Conservation (phyloP, 1,140 invertebrate species). For the Fopius arisanus region DNA sequence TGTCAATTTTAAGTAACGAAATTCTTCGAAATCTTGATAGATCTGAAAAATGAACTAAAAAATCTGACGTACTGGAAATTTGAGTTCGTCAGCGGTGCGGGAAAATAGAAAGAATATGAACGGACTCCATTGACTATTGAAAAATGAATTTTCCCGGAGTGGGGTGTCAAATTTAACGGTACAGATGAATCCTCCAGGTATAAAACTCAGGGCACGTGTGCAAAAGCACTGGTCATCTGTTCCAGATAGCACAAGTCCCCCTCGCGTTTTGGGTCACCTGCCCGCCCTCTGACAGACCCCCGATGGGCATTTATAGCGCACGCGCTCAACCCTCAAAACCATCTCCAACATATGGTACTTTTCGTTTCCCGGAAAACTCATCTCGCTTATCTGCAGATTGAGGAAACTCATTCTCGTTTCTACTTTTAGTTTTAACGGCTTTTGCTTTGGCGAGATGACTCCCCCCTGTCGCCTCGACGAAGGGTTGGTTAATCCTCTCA, state of each 20-base stretch:
- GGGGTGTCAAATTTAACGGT: background rate
- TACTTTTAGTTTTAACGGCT: background rate
- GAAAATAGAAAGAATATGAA: no score
- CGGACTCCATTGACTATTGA: no score
- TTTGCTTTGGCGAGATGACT: background rate
- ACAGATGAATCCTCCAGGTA: background rate
- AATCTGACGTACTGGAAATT: no score
- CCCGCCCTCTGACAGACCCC: slow-evolving; percentile 44
- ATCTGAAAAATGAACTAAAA: no score
- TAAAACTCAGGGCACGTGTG: slow-evolving; percentile 20
- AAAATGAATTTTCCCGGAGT: no score
- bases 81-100: no score
- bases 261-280: slow-evolving; percentile 43
- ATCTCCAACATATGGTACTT: slow-evolving; percentile 47
- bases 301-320: slow-evolving; percentile 35
- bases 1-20: no score
- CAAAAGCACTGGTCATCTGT: slow-evolving; percentile 47
- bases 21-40: no score
- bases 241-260: slow-evolving; percentile 36
- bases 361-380: background rate
- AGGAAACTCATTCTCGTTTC: background rate
- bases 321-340: slow-evolving; percentile 37
- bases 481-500: background rate
- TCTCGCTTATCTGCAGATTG: background rate
- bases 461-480: background rate